Evolutionary conservation across 2,113 vertebrate species (phyloP).

Genomic region (Narcine bancroftii): DNA sequence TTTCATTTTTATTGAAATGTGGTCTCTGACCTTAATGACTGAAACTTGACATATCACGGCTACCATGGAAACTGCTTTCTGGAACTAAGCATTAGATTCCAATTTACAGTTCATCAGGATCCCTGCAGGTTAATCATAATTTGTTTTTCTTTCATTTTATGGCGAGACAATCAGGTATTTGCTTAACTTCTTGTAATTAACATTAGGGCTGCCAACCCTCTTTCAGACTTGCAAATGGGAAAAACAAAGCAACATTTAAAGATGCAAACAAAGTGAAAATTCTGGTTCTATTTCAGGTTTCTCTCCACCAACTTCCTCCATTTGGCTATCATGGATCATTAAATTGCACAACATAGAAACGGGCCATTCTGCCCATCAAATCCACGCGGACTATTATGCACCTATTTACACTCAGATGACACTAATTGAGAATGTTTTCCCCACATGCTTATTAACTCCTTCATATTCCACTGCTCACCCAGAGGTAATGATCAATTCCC

Average conservation of each 20-base stretch:
- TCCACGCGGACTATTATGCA: no score
- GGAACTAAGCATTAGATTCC: neutral
- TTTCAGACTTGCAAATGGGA: neutral
- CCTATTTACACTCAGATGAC: no score
- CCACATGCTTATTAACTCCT: no score
- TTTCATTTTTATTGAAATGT: neutral
- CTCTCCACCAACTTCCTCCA: neutral
- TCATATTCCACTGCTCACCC: no score
- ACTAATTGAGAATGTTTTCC: no score
- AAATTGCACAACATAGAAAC: neutral
- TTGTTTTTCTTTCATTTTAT: neutral
- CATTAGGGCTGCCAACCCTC: neutral
- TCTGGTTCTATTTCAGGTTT: neutral
- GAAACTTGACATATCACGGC: neutral
- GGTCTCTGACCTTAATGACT: neutral
- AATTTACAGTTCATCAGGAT: neutral
- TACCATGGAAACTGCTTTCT: slow-evolving; percentile 28
- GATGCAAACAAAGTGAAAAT: neutral
- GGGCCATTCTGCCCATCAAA: no score
- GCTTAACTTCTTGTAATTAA: slow-evolving; percentile 11
- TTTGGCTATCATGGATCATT: neutral
- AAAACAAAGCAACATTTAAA: neutral
- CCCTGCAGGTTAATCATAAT: neutral
- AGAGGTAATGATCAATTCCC: no score
- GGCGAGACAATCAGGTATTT: neutral